Evolutionary conservation across 2,888 invertebrate species (phyloP), one percentile per base, ranked within the genome.

Genomic region (Gymnoscelis rufifasciata): DNA sequence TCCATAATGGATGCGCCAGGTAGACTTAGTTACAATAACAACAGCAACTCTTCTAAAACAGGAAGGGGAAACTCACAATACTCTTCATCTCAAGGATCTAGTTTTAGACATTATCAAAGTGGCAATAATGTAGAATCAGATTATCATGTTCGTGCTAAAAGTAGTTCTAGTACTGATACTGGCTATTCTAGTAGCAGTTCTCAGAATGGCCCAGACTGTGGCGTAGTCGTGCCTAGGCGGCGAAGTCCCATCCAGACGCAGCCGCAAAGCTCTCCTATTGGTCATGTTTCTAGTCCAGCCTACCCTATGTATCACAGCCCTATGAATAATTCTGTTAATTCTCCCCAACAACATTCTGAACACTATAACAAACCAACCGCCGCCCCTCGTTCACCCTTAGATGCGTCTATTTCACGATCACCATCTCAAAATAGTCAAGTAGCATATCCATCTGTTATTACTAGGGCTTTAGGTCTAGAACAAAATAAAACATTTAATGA

Each of bases 241-340:
- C 92, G 92, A 24, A 93, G 93, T 76, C 93, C 93, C 89, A 52
- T 83, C 88, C 71, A 93, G 69, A 90, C 91, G 7, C 92, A 92
- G 63, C 92, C 93, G 7, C 93, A 93, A 70, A 91, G 92, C 27
- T 93, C 93, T 47, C 93, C 93, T 1, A 68, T 93, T 40, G 92
- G 93, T 41, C 93, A 93, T 76, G 93, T 92, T 19, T 92, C 93
- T 60, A 93, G 93, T 80, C 94, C 94, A 37, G 93, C 93, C 43
- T 95, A 95, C 84, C 95, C 95, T 29, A 91, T 94, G 90, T 95
- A 95, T 75, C 93, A 95, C 74, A 95, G 94, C 78, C 95, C 95
- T 13, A 92, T 94, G 92, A 92, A 93, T 66, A 92, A 93, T 67
- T 91, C 93, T 3, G 91, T 93, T 60, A 92, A 93, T 52, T 93